A percentile compares a stretch with the other conserved stretches of the same genome.
Conservation (phyloP, 2,113 vertebrate species). For the Pollachius pollachius region DNA sequence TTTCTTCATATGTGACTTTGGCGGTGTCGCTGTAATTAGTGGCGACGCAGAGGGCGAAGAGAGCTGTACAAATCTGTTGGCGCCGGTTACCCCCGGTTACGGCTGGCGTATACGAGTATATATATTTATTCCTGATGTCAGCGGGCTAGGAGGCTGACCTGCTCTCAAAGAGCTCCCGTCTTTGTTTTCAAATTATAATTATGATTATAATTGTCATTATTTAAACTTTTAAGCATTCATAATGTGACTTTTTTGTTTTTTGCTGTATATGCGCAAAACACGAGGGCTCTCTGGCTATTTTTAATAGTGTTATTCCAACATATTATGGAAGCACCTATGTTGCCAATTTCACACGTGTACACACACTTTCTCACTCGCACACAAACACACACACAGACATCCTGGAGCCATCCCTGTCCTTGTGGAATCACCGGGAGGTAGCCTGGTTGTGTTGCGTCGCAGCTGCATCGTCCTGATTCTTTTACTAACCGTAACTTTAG, state of each 20-base stretch:
- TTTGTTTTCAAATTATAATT: constrained; percentile 49
- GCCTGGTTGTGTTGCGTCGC: constrained; percentile 31
- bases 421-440: constrained; percentile 44
- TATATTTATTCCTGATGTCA: constrained; percentile 75
- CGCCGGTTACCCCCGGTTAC: constrained; percentile 50
- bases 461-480: no score
- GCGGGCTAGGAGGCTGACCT: constrained; percentile 61
- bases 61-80: constrained; percentile 53
- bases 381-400: constrained; percentile 3
- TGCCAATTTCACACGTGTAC: constrained; percentile 14
- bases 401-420: constrained; percentile 15
- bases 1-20: constrained; percentile 16
- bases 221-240: constrained; percentile 76
- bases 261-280: constrained; percentile 65
- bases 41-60: constrained; percentile 17
- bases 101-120: constrained; percentile 47
- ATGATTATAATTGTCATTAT: constrained; percentile 66
- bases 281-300: constrained; percentile 66
- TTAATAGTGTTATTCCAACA: constrained; percentile 35
- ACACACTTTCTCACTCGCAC: constrained; percentile 30
- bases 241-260: constrained; percentile 58
- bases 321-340: constrained; percentile 18
- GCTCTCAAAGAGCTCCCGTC: constrained; percentile 80
- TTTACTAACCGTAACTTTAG: no score
- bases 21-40: constrained; percentile 44